These are phyloP conservation scores for Oasisia sp. DNA, from an alignment of 2,888 invertebrate species.

Conservation along the genomic window DNA sequence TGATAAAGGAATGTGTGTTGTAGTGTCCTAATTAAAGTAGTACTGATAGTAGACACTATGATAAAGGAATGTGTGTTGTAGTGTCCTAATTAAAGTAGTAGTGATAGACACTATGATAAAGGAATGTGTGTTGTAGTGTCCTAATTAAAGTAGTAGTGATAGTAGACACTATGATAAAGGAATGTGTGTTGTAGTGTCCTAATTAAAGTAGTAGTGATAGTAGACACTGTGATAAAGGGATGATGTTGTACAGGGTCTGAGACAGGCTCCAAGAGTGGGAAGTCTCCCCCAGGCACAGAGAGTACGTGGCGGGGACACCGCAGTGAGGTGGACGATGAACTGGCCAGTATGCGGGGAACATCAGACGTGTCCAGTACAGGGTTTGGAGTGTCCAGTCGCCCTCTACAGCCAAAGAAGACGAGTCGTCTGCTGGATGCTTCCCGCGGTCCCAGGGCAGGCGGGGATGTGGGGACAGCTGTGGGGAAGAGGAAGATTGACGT, in stretches of 20 bases:
- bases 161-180: background rate
- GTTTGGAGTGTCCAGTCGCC: background rate
- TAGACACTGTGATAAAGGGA: background rate
- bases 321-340: conserved; percentile 50
- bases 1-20: background rate
- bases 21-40: too few relatives aligned
- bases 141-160: too few relatives aligned
- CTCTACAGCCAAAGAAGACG: background rate
- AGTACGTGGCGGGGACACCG: background rate
- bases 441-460: background rate
- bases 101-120: background rate
- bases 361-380: conserved; percentile 40
- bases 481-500: background rate
- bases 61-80: background rate
- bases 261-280: background rate
- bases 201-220: too few relatives aligned
- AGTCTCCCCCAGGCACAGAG: too few relatives aligned
- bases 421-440: background rate
- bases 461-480: background rate
- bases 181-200: background rate
- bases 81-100: too few relatives aligned
- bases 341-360: conserved; percentile 56
- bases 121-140: background rate
- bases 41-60: background rate
- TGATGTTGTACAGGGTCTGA: background rate